Evolutionary conservation across 2,797 vertebrate species (phyloP).

Genomic region (Tadarida brasiliensis): DNA sequence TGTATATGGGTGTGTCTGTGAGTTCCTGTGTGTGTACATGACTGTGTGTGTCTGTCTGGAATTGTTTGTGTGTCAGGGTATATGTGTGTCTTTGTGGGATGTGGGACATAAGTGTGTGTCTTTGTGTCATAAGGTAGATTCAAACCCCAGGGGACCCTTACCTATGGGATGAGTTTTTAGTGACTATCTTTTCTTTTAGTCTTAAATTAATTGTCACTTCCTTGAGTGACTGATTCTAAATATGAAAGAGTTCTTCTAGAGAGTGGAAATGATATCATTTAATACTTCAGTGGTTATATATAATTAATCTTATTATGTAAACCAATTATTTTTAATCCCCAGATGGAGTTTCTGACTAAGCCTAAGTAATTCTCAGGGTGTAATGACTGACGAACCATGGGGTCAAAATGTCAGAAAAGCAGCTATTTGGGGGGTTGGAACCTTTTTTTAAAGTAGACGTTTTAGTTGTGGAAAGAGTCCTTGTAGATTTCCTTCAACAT

Average conservation of each 20-base stretch:
- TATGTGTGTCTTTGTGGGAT: neutral
- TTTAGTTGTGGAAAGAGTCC: constrained; percentile 49
- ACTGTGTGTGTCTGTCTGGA: neutral
- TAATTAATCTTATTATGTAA: constrained; percentile 73
- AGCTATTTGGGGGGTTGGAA: neutral
- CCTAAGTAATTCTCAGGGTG: constrained; percentile 13
- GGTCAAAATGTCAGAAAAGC: constrained; percentile 15
- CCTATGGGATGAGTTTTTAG: neutral
- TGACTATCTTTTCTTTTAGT: neutral
- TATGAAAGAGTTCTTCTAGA: constrained; percentile 5
- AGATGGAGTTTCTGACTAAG: constrained; percentile 37
- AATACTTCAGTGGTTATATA: constrained; percentile 54
- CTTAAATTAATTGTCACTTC: constrained; percentile 49
- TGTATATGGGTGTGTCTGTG: neutral
- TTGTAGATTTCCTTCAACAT: constrained; percentile 72
- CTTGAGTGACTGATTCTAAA: constrained; percentile 52
- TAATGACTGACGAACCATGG: neutral
- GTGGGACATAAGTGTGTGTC: neutral
- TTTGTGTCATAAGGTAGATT: constrained; percentile 43
- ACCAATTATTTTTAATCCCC: constrained; percentile 43
- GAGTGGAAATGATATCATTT: constrained; percentile 58
- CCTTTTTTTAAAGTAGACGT: neutral
- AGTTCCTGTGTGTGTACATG: neutral
- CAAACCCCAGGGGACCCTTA: neutral
- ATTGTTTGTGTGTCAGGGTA: neutral